Conservation (phyloP, 2,888 invertebrate species). For the Prosapia bicincta region DNA sequence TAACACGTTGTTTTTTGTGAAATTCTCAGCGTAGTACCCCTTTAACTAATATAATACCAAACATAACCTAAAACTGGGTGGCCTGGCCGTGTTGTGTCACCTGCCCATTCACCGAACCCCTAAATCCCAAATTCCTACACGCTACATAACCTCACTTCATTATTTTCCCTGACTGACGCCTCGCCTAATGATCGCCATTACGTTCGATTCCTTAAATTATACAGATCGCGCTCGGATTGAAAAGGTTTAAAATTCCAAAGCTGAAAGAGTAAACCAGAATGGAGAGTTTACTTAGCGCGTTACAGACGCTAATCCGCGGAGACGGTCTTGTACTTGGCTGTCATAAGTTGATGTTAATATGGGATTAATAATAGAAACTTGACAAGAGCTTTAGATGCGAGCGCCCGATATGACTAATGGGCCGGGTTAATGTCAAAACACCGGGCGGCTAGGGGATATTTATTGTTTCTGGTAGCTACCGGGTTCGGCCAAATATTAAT, state of each 20-base stretch:
- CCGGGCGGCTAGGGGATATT: neutral
- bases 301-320: neutral
- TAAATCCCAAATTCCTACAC: neutral
- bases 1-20: too few relatives aligned
- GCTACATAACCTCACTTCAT: neutral
- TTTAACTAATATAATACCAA: too few relatives aligned
- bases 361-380: neutral
- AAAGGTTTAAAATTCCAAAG: neutral
- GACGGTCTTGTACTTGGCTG: neutral
- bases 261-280: neutral
- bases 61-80: neutral
- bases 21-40: too few relatives aligned
- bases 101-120: too few relatives aligned
- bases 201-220: neutral
- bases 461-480: neutral
- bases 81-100: too few relatives aligned
- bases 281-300: too few relatives aligned
- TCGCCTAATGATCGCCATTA: neutral
- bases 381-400: neutral
- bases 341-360: neutral
- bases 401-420: neutral
- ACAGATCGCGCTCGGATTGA: too few relatives aligned
- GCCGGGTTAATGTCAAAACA: neutral
- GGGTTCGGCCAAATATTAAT: neutral
- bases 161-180: neutral